Conservation (phyloP, 1,140 invertebrate species). For the Physella acuta region DNA sequence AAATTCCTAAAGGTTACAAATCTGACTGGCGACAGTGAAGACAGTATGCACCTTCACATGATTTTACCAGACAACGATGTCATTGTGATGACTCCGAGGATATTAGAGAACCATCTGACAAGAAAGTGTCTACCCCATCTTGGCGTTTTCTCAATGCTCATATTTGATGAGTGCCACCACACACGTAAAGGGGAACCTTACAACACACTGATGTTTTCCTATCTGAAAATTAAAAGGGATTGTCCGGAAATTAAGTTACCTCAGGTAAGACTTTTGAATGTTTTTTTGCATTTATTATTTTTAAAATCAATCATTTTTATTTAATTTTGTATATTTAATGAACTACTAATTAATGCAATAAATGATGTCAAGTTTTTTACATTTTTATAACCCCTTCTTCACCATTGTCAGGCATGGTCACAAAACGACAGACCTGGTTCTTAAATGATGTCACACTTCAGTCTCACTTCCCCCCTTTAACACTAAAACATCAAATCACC, state of each 20-base stretch:
- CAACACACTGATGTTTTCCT: slow-evolving; percentile 49
- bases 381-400: too few relatives aligned
- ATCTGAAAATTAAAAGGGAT: slow-evolving; percentile 36
- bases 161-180: slow-evolving; percentile 59
- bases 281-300: too few relatives aligned
- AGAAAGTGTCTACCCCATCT: slow-evolving; percentile 31
- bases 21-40: slow-evolving; percentile 32
- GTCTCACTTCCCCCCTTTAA: too few relatives aligned
- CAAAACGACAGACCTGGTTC: too few relatives aligned
- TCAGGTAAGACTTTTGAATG: slow-evolving; percentile 40
- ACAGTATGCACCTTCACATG: slow-evolving; percentile 40
- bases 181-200: slow-evolving; percentile 41
- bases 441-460: too few relatives aligned
- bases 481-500: too few relatives aligned
- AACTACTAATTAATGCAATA: too few relatives aligned
- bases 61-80: slow-evolving; percentile 38
- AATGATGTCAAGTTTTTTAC: too few relatives aligned
- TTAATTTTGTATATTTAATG: too few relatives aligned
- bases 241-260: slow-evolving; percentile 26
- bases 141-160: slow-evolving; percentile 39
- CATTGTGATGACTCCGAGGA: slow-evolving; percentile 50
- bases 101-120: slow-evolving; percentile 44
- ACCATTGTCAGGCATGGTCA: too few relatives aligned
- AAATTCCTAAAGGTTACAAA: slow-evolving; percentile 9
- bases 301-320: too few relatives aligned